Percentiles rank a stretch among this genome's conserved stretches.
Conservation (phyloP, 2,888 invertebrate species). For the Lissocephala sabroskyi region DNA sequence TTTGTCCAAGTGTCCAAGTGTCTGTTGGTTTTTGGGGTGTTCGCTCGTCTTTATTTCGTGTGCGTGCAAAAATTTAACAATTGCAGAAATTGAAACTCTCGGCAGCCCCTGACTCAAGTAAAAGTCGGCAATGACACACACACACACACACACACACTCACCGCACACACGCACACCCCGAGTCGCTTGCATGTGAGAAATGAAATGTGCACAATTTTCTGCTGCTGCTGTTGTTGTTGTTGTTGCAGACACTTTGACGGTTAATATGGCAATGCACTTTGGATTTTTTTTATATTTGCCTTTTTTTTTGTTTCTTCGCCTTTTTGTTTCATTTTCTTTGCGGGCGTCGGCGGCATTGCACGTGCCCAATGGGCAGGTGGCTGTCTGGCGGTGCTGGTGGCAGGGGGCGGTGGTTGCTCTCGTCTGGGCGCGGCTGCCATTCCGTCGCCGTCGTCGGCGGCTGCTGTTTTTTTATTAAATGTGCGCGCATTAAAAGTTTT, state of each 20-base stretch:
- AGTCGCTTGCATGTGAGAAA: conserved; percentile 7
- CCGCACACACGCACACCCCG: too few species aligned
- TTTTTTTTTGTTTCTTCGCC: conserved; percentile 17
- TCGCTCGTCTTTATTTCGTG: conserved; percentile 46
- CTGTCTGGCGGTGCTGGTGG: too few species aligned
- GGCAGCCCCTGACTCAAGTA: conserved; percentile 5
- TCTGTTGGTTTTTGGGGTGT: conserved; percentile 19
- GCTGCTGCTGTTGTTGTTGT: conserved; percentile 9
- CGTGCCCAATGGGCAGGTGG: too few species aligned
- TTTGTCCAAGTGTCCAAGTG: neutral
- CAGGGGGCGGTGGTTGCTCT: too few species aligned
- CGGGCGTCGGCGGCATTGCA: too few species aligned
- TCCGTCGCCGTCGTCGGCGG: too few species aligned
- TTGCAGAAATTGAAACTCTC: conserved; percentile 58
- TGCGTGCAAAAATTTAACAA: conserved; percentile 58
- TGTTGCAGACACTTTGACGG: conserved; percentile 17
- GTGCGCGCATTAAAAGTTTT: too few species aligned
- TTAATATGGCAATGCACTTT: conserved; percentile 51
- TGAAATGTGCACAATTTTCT: conserved; percentile 4
- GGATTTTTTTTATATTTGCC: conserved; percentile 5
- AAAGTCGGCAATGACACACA: too few species aligned
- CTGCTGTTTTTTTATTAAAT: too few species aligned
- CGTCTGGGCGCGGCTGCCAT: too few species aligned
- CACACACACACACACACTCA: too few species aligned
- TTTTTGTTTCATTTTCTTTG: neutral